phyloP scores from a whole-genome alignment of 2,113 vertebrate genomes.

The Apeltes quadracus region DNA sequence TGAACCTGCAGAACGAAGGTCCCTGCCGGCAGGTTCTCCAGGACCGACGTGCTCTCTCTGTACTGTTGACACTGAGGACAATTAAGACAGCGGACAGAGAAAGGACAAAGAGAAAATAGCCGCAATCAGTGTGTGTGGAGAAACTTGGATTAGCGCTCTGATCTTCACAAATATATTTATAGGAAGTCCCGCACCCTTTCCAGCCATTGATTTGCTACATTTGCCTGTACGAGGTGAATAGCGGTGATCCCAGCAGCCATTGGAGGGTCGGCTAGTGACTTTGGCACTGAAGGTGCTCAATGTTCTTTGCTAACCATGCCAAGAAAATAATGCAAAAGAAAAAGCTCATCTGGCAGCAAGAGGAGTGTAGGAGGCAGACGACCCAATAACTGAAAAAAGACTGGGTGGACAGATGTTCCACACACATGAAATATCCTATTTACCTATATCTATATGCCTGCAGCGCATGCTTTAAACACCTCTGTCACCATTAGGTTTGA shows the following conservation, averaged over 20 bases:
- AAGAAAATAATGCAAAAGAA: too few species aligned
- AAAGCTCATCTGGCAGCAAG: too few species aligned
- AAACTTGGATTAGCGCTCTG: conserved; percentile 10
- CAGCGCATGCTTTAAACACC: not conserved
- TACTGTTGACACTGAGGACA: conserved; percentile 86
- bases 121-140: not conserved
- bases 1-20: conserved; percentile 87
- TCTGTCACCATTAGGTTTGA: not conserved
- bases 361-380: too few species aligned
- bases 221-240: not conserved
- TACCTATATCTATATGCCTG: not conserved
- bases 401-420: not conserved
- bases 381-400: too few species aligned
- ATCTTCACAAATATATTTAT: not conserved
- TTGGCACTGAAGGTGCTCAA: not conserved
- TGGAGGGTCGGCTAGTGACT: not conserved
- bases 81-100: not conserved
- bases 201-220: conserved; percentile 1
- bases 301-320: conserved; percentile 3
- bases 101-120: conserved; percentile 7
- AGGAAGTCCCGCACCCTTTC: not conserved
- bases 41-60: conserved; percentile 83
- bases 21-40: conserved; percentile 89
- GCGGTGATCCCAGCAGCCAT: not conserved
- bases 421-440: not conserved